A percentile compares a stretch with the other conserved stretches of the same genome.
phyloP scores from a whole-genome alignment of 2,888 invertebrate species.

The Eilema caniola region DNA sequence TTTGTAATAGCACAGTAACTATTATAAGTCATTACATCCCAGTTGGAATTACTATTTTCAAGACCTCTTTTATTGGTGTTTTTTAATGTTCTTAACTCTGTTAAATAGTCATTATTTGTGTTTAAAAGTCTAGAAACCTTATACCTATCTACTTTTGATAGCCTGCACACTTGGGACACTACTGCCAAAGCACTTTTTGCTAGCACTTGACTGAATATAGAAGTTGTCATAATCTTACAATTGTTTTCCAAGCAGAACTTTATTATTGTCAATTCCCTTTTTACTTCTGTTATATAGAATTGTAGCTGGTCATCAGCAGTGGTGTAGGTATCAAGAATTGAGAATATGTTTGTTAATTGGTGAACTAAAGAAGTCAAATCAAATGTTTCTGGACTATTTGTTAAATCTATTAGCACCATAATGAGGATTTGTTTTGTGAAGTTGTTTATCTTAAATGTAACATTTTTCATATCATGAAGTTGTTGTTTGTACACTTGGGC shows the following conservation, averaged over 20 bases:
- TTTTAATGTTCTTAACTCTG: conserved; percentile 69
- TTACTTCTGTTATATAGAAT: conserved; percentile 82
- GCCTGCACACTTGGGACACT: conserved; percentile 83
- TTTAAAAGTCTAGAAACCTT: conserved; percentile 81
- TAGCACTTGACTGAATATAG: conserved; percentile 79
- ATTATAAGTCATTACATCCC: conserved; percentile 83
- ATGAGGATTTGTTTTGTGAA: conserved; percentile 83
- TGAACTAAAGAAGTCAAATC: conserved; percentile 79
- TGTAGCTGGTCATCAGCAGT: conserved; percentile 78
- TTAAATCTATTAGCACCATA: conserved; percentile 82
- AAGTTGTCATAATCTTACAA: conserved; percentile 83
- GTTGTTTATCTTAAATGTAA: conserved; percentile 82
- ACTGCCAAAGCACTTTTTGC: conserved; percentile 82
- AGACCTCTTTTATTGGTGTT: conserved; percentile 57
- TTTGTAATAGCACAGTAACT: conserved; percentile 84
- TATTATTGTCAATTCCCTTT: conserved; percentile 81
- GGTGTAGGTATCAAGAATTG: conserved; percentile 79
- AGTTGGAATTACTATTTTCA: conserved; percentile 62
- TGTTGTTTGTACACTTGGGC: conserved; percentile 79
- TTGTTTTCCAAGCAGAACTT: conserved; percentile 84
- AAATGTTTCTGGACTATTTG: conserved; percentile 80
- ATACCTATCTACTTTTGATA: conserved; percentile 82
- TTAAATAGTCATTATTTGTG: conserved; percentile 78
- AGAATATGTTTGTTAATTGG: conserved; percentile 81
- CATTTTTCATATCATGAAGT: conserved; percentile 80